These are phyloP conservation scores for Chaetogeoica ovagalla DNA, from an alignment of 2,888 invertebrate species.

Conservation along the genomic window DNA sequence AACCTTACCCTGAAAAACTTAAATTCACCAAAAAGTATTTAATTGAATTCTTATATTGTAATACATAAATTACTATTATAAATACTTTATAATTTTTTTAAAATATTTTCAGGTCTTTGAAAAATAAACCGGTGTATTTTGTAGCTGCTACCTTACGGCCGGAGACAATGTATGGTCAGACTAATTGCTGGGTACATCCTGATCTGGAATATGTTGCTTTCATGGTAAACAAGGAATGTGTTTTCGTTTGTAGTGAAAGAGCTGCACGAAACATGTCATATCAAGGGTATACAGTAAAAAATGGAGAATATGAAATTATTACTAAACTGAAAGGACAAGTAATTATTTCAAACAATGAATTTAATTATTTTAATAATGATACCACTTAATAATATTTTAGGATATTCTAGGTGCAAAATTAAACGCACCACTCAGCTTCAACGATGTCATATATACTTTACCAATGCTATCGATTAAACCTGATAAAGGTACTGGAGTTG, in stretches of 20 bases:
- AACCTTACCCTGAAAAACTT: slow-evolving; percentile 73
- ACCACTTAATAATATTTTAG: slow-evolving; percentile 58
- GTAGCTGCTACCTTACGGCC: slow-evolving; percentile 98
- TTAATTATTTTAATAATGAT: neutral
- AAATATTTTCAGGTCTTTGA: slow-evolving; percentile 61
- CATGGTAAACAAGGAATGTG: slow-evolving; percentile 70
- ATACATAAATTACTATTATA: too few species aligned
- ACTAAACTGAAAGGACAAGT: slow-evolving; percentile 72
- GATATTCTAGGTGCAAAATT: slow-evolving; percentile 83
- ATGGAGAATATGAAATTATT: slow-evolving; percentile 76
- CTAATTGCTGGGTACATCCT: slow-evolving; percentile 97
- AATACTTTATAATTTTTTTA: neutral
- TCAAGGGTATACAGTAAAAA: slow-evolving; percentile 83
- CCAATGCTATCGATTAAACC: slow-evolving; percentile 98
- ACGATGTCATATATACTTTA: slow-evolving; percentile 83
- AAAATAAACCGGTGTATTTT: slow-evolving; percentile 70
- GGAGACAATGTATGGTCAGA: slow-evolving; percentile 99
- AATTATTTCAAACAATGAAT: slow-evolving; percentile 54
- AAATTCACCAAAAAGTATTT: slow-evolving; percentile 62
- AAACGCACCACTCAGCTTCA: slow-evolving; percentile 81
- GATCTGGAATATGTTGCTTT: slow-evolving; percentile 92
- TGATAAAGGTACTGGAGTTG: slow-evolving; percentile 97
- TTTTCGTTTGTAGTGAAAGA: slow-evolving; percentile 84
- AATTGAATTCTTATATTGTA: neutral
- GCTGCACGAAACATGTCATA: slow-evolving; percentile 95